Conservation (phyloP, 2,888 invertebrate genomes). For the Ophioninae sp. region DNA sequence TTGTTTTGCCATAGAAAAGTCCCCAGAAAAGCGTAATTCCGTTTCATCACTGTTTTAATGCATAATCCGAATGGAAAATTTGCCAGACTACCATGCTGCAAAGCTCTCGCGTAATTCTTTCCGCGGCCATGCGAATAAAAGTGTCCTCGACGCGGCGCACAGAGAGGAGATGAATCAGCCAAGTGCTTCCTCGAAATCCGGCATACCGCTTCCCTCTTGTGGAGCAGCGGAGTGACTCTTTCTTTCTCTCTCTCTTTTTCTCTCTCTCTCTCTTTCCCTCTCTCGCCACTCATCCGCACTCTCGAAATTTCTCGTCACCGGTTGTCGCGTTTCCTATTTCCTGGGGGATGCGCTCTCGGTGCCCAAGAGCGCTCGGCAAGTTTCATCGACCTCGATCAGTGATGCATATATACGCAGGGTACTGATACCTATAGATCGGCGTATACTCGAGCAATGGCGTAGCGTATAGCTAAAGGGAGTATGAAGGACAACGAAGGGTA, state of each 20-base stretch:
- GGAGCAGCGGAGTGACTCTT: constrained; percentile 6
- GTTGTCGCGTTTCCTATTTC: constrained; percentile 59
- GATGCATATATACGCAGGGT: constrained; percentile 25
- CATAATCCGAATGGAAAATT: constrained; percentile 8
- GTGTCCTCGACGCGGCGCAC: constrained; percentile 4
- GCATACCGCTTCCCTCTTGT: constrained; percentile 6
- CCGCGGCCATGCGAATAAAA: constrained; percentile 14
- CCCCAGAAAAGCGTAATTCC: background rate
- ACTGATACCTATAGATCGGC: constrained; percentile 34
- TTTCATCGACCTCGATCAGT: constrained; percentile 45
- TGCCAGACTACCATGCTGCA: background rate
- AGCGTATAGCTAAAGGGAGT: constrained; percentile 8
- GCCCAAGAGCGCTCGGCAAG: constrained; percentile 10
- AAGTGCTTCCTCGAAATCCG: constrained; percentile 31
- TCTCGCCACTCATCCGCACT: constrained; percentile 24
- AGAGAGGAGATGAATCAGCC: constrained; percentile 49
- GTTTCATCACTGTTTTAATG: constrained; percentile 4
- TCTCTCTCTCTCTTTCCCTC: background rate
- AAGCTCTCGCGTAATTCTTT: constrained; percentile 6
- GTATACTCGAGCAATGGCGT: background rate
- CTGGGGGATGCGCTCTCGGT: constrained; percentile 38
- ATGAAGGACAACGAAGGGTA: constrained; percentile 1
- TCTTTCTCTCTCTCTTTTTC: background rate
- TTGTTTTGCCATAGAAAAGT: background rate
- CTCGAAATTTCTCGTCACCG: constrained; percentile 61